Evolutionary conservation across 1,140 invertebrate species (phyloP).

Genomic region (Zaprionus nigranus): DNA sequence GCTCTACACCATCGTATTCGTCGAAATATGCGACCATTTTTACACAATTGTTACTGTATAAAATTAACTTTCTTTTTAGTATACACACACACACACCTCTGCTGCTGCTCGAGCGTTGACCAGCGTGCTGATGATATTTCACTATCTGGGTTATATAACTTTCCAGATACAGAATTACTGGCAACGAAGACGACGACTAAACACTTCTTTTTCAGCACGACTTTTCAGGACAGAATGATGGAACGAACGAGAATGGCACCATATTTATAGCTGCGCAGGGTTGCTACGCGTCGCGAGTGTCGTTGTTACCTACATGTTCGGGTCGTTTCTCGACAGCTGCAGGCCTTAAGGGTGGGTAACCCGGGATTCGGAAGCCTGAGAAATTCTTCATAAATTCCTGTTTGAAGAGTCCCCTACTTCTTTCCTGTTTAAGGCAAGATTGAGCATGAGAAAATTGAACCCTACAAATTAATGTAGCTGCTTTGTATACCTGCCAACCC

Average conservation of each 20-base stretch:
- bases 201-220: conserved; percentile 25
- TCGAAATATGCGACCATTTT: conserved; percentile 69
- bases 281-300: conserved; percentile 41
- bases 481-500: conserved; percentile 29
- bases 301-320: conserved; percentile 24
- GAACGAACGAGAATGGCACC: conserved; percentile 17
- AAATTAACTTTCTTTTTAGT: conserved; percentile 46
- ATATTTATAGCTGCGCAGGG: conserved; percentile 38
- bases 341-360: not conserved
- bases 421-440: conserved; percentile 12
- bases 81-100: conserved; percentile 65
- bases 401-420: not conserved
- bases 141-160: conserved; percentile 32
- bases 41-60: conserved; percentile 14
- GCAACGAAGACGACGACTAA: conserved; percentile 12
- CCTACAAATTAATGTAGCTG: conserved; percentile 16
- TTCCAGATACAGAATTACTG: conserved; percentile 29
- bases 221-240: conserved; percentile 23
- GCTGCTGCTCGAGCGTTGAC: conserved; percentile 34
- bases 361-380: not conserved
- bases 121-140: conserved; percentile 26
- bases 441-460: conserved; percentile 23
- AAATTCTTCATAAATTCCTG: not conserved
- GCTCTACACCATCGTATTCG: conserved; percentile 53
- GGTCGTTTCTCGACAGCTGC: conserved; percentile 20